Evolutionary conservation across 2,888 invertebrate species (phyloP).

Genomic region (Limnephilus rhombicus): DNA sequence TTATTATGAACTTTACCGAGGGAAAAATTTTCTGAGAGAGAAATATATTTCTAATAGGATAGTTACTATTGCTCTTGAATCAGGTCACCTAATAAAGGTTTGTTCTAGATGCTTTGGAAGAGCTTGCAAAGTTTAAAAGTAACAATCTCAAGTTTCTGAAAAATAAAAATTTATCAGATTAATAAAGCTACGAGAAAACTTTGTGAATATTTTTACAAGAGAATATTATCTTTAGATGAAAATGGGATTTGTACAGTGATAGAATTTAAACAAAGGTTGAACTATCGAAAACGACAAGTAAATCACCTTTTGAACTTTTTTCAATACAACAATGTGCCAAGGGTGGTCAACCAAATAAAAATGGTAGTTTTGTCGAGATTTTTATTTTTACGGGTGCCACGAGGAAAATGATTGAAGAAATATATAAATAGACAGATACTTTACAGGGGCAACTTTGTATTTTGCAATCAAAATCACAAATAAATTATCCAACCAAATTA

Average conservation of each 20-base stretch:
- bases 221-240: not conserved
- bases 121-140: not conserved
- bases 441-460: not conserved
- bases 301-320: not conserved
- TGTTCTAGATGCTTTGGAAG: not conserved
- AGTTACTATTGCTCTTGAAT: not conserved
- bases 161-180: not conserved
- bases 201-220: not conserved
- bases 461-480: not conserved
- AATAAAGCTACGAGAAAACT: not conserved
- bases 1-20: too few species aligned
- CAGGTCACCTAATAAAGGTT: not conserved
- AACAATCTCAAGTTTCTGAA: not conserved
- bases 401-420: not conserved
- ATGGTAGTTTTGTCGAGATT: too few species aligned
- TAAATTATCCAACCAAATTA: not conserved
- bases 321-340: not conserved
- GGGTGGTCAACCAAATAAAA: not conserved
- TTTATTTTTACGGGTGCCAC: not conserved
- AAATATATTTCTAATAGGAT: not conserved
- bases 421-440: not conserved
- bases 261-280: not conserved
- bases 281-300: not conserved
- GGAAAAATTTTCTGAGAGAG: too few species aligned
- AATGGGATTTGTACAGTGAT: not conserved